A percentile compares a stretch with the other conserved stretches of the same genome.
Conservation (phyloP, 2,113 vertebrate genomes). For the Lipophrys pholis region DNA sequence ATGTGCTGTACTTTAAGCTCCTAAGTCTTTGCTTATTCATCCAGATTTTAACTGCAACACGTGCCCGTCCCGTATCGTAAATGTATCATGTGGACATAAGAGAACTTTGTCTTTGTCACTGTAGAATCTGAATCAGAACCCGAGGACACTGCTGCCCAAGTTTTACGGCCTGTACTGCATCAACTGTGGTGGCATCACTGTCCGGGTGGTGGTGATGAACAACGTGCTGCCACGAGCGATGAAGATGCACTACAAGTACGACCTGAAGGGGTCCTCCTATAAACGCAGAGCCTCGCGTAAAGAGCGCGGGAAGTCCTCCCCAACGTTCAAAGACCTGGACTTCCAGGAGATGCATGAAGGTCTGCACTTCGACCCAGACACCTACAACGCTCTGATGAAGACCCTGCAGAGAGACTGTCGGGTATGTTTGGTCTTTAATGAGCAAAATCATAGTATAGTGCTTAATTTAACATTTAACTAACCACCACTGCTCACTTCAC, state of each 20-base stretch:
- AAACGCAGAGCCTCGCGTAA: constrained; percentile 93
- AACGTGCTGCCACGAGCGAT: constrained; percentile 92
- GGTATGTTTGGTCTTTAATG: constrained; percentile 78
- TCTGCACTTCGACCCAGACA: constrained; percentile 92
- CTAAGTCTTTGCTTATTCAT: no score
- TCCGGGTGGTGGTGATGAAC: constrained; percentile 96
- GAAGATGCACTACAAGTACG: constrained; percentile 95
- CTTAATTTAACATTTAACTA: no score
- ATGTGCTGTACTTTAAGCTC: no score
- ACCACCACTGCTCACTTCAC: neutral
- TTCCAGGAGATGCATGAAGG: constrained; percentile 96
- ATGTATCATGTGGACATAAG: no score
- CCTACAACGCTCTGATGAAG: constrained; percentile 92
- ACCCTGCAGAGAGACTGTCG: constrained; percentile 95
- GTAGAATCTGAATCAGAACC: constrained; percentile 97
- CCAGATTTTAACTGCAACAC: no score
- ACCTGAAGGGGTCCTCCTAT: constrained; percentile 95
- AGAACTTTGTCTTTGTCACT: neutral
- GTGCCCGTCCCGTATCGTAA: no score
- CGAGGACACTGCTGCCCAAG: constrained; percentile 94
- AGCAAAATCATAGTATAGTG: no score
- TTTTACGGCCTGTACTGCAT: constrained; percentile 97
- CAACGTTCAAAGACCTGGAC: constrained; percentile 96
- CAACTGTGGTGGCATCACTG: constrained; percentile 90
- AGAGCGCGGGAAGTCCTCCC: constrained; percentile 88